Evolutionary conservation across 2,888 invertebrate genomes (phyloP), one percentile per base, ranked within the genome.

Genomic region (Norana najaformis): DNA sequence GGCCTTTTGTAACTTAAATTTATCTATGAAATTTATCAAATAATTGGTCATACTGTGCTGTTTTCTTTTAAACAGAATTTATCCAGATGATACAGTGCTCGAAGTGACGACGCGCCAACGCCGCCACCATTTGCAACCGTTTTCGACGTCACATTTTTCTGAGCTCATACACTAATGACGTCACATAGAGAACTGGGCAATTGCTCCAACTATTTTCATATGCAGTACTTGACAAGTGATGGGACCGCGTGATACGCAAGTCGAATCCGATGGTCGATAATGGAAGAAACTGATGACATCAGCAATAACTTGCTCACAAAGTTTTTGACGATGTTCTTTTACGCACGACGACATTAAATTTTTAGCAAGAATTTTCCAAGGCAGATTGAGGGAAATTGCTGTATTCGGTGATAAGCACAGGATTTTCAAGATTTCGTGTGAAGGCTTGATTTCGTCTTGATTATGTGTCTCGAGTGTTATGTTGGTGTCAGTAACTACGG

Each of bases 121-220:
- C n/a, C 69, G 16, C 69, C 69, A n/a, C 69, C 69, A 8, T 69
- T 69, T 69, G 23, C 69, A 69, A 69, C 69, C 69, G n/a, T 69
- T 69, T 69, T 69, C 69, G n/a, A 69, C 69, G 69, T 69, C 69
- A 69, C 69, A n/a, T 8, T 69, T 69, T 69, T 69, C 69, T n/a
- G 69, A 69, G 69, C 69, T 69, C 69, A 69, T n/a, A 69, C 69
- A n/a, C 69, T 69, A n/a, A 69, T 69, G 69, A 69, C 69, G 69
- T 69, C n/a, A 69, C 69, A 69, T n/a, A n/a, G 8, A n/a, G 30
- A n/a, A 69, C 69, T 69, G 69, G 69, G n/a, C 69, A n/a, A 69
- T 69, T 69, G 69, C 69, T 69, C 69, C 69, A 69, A 69, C 69
- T 69, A 69, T 69, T 69, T 69, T 69, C 69, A 69, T 69, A 69